phyloP scores from a whole-genome alignment of 1,140 invertebrate genomes.

The Drosophila santomea region DNA sequence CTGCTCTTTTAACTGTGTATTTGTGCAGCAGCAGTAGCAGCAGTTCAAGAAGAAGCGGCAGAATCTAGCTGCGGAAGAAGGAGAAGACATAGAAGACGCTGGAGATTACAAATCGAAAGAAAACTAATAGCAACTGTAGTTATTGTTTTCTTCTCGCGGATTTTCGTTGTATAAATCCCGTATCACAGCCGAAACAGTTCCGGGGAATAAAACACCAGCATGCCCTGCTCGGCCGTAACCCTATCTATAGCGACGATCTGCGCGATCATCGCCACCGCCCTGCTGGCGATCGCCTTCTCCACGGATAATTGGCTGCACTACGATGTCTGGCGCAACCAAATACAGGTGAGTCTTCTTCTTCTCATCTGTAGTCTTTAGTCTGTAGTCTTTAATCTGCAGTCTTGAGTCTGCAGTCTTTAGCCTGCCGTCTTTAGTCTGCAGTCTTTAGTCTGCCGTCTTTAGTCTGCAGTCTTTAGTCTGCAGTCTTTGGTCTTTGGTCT shows the following conservation, averaged over 20 bases:
- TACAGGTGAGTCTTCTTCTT: conserved; percentile 88
- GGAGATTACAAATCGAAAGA: conserved; percentile 37
- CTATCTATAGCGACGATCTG: conserved; percentile 97
- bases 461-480: conserved; percentile 1
- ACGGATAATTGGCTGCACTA: conserved; percentile 98
- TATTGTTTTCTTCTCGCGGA: conserved; percentile 21
- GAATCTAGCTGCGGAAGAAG: conserved; percentile 39
- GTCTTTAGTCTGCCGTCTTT: conserved; percentile 44
- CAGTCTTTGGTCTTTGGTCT: background rate
- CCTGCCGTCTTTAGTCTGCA: conserved; percentile 53
- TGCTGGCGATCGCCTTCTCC: conserved; percentile 96
- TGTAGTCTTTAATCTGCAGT: conserved; percentile 49
- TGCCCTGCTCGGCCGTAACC: conserved; percentile 97
- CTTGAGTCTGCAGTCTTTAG: conserved; percentile 60
- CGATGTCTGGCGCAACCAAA: conserved; percentile 94
- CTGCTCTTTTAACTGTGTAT: conserved; percentile 44
- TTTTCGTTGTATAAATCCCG: conserved; percentile 48
- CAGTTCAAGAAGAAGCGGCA: conserved; percentile 39
- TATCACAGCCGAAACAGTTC: conserved; percentile 24
- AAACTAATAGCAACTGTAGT: conserved; percentile 47
- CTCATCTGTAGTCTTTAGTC: conserved; percentile 66
- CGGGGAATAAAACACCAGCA: conserved; percentile 82
- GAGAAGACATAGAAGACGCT: conserved; percentile 16
- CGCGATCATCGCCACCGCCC: conserved; percentile 95
- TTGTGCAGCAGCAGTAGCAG: conserved; percentile 50